Percentiles rank a stretch among this genome's conserved stretches.
Conservation (phyloP, 2,888 invertebrate species). For the Ctenicera cuprea region DNA sequence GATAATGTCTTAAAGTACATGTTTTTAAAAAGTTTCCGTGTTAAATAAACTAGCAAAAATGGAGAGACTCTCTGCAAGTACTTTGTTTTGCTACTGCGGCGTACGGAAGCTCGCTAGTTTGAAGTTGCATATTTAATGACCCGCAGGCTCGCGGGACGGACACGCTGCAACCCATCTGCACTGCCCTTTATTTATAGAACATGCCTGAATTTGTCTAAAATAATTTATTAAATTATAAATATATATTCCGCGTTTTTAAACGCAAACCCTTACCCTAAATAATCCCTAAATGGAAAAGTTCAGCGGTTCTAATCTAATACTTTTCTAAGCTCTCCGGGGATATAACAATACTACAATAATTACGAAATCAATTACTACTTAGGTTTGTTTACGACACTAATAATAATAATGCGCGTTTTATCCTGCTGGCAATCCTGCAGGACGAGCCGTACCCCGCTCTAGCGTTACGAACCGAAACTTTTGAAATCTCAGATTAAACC, state of each 20-base stretch:
- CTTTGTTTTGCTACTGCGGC: conserved; percentile 45
- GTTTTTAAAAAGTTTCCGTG: conserved; percentile 62
- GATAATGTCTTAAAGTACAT: conserved; percentile 59
- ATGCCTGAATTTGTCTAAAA: conserved; percentile 15
- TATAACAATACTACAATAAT: background rate
- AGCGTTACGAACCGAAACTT: conserved; percentile 54
- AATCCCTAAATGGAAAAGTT: background rate
- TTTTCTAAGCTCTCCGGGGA: background rate
- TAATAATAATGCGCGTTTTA: conserved; percentile 1
- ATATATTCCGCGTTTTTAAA: too few relatives aligned
- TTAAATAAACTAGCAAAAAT: conserved; percentile 66
- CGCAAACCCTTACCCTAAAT: too few relatives aligned
- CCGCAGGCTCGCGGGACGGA: conserved; percentile 38
- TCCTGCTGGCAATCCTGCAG: conserved; percentile 10
- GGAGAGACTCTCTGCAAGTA: conserved; percentile 49
- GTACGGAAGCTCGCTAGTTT: conserved; percentile 46
- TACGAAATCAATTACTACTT: conserved; percentile 7
- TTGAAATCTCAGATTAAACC: conserved; percentile 25
- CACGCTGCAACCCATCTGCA: conserved; percentile 38
- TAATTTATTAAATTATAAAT: conserved; percentile 6
- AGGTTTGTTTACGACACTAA: conserved; percentile 2
- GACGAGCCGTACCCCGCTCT: conserved; percentile 50
- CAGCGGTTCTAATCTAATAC: background rate
- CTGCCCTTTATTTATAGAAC: conserved; percentile 31
- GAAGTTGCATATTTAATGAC: conserved; percentile 49